These are phyloP conservation scores for Halcyon malimbica DNA, from an alignment of 2,113 vertebrate genomes.

Conservation along the genomic window DNA sequence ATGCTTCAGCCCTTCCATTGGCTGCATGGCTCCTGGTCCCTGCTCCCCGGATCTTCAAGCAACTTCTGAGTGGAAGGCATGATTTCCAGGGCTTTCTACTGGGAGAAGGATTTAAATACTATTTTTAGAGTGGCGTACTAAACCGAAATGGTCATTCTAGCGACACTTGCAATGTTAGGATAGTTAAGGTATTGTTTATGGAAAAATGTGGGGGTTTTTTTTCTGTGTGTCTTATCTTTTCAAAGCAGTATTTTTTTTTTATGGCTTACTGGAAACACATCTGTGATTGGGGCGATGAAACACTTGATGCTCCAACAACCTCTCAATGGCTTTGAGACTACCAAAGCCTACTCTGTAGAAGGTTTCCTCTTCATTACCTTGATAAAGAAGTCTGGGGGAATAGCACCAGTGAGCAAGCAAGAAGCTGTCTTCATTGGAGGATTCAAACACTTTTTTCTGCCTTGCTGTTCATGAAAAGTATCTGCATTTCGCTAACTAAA, in stretches of 20 bases:
- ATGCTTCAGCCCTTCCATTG: neutral
- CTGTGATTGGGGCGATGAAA: neutral
- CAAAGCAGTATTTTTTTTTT: neutral
- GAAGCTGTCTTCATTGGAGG: neutral
- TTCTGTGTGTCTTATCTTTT: neutral
- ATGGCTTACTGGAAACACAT: neutral
- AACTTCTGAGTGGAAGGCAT: neutral
- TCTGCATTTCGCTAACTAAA: neutral
- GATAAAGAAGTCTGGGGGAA: neutral
- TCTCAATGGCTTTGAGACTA: neutral
- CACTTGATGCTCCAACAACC: neutral
- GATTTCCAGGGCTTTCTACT: neutral
- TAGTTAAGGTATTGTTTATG: neutral
- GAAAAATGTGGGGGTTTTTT: neutral
- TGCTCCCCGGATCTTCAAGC: neutral
- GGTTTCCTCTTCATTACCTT: neutral
- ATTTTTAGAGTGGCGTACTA: fast-evolving
- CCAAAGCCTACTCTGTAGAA: neutral
- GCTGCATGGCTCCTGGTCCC: neutral
- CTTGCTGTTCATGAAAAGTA: neutral
- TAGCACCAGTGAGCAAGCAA: neutral
- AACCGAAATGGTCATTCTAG: too few relatives aligned
- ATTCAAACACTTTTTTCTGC: neutral
- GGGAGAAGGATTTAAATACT: neutral
- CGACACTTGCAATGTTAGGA: neutral